Conservation (phyloP, 2,113 vertebrate genomes). For the Rhea americana region DNA sequence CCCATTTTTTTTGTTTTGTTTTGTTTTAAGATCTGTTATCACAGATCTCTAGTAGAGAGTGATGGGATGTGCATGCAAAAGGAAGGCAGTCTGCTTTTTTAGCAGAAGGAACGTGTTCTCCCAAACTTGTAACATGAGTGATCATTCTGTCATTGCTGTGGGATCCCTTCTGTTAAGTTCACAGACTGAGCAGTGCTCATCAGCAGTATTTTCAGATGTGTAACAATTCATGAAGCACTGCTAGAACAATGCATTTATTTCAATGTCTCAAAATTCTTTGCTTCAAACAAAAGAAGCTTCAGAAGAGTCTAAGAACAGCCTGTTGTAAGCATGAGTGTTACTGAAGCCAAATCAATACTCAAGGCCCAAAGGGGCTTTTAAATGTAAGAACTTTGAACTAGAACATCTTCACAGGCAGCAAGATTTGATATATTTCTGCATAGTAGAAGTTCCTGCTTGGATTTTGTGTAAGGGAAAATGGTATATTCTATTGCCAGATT, state of each 20-base stretch:
- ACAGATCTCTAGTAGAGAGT: neutral
- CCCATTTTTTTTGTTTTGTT: neutral
- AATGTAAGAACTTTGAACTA: neutral
- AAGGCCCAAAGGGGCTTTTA: neutral
- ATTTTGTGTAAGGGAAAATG: accelerated
- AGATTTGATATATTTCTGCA: neutral
- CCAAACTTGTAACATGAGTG: neutral
- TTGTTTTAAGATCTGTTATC: no score
- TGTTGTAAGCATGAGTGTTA: neutral
- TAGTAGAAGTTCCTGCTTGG: neutral
- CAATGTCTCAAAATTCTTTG: neutral
- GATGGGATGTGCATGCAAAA: neutral
- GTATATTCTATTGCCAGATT: neutral
- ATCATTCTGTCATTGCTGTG: neutral
- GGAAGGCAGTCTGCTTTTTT: neutral
- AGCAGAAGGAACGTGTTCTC: neutral
- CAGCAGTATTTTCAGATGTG: neutral
- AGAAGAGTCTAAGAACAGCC: neutral
- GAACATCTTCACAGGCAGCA: neutral
- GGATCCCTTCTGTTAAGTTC: neutral
- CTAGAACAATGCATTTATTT: neutral
- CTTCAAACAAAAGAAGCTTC: neutral
- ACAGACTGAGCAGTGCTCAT: neutral
- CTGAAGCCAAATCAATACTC: neutral
- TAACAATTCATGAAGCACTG: accelerated